Base-by-base conservation (phyloP, 2,888 invertebrate species). In the Lomographa bimaculata region DNA sequence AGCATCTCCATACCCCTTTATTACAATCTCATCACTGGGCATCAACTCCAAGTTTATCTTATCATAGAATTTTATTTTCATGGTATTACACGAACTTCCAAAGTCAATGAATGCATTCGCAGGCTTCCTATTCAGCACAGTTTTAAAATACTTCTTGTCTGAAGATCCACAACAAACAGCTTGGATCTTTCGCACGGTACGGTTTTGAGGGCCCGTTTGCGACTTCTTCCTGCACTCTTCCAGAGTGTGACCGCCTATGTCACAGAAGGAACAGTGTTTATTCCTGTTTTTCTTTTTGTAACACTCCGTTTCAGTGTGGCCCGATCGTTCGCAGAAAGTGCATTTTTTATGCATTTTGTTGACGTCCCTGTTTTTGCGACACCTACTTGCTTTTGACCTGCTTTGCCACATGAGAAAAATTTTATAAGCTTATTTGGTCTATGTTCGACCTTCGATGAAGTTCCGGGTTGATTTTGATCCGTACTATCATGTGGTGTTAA, bases 1-100 rank as follows among this genome's bases (percentile, higher is more conserved):
- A 9, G 34, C 35, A 30, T 41, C 36, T 6, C 45, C 42, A 42
- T 46, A 49, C 1, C 42, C 45, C 10, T 32, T 42, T 10, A 49
- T 28, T 1, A 48, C 37, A 7, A 33, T 18, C 7, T 5, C 6
- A 5, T 28, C 33, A 21, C 7, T 19, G 3, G 2, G 6, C 7
- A 8, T 17, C 2, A 9, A 10, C 3, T 14, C 2, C 7, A 42
- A 21, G 3, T 32, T 12, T 10, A 18, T 7, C 12, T 21, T 19
- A 1, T 42, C 14, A 23, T 12, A 28, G 12, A 28, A 37, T 7
- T 20, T 40, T 11, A 21, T 6, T 9, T 6, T 43, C 33, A 40
- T 47, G 7, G 39, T 30, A 8, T 38, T 29, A n/a, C 29, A 38
- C 2, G 36, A 33, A 14, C 48, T 48, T 3, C 47, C 47, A 33